A percentile compares a stretch with the other conserved stretches of the same genome.
phyloP scores from a whole-genome alignment of 1,140 invertebrate genomes.

The Diprion similis region DNA sequence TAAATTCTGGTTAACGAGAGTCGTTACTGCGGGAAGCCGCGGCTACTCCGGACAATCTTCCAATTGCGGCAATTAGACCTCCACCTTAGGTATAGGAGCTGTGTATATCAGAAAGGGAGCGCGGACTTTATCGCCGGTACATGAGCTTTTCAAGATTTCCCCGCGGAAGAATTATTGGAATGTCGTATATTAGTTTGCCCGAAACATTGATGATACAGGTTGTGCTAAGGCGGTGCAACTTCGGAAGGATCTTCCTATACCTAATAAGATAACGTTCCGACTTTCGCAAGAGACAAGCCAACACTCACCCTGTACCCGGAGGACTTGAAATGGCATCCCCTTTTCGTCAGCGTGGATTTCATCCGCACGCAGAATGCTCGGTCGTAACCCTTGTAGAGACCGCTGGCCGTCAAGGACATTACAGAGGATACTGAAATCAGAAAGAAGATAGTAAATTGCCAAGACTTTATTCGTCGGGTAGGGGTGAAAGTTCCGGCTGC shows the following conservation, averaged over 20 bases:
- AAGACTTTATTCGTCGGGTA: too few relatives aligned
- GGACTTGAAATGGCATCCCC: slow-evolving; percentile 97
- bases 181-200: too few relatives aligned
- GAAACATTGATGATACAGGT: not conserved
- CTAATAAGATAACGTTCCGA: not conserved
- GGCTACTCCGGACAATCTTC: not conserved
- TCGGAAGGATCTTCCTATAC: not conserved
- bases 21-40: slow-evolving; percentile 3
- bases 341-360: slow-evolving; percentile 97
- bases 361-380: slow-evolving; percentile 95
- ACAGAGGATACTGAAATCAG: slow-evolving; percentile 79
- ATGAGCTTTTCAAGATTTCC: not conserved
- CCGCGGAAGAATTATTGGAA: not conserved
- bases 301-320: slow-evolving; percentile 94
- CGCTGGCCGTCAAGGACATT: slow-evolving; percentile 80
- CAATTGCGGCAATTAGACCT: not conserved
- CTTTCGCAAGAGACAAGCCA: not conserved
- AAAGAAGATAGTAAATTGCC: slow-evolving; percentile 30
- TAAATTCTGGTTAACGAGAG: not conserved
- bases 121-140: not conserved
- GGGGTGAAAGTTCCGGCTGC: too few relatives aligned
- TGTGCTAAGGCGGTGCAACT: not conserved
- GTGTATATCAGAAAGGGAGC: not conserved
- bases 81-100: not conserved
- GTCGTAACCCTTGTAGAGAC: slow-evolving; percentile 84